These are phyloP conservation scores for Xestia rhomboidea DNA, from an alignment of 2,888 invertebrate genomes.

Conservation along the genomic window DNA sequence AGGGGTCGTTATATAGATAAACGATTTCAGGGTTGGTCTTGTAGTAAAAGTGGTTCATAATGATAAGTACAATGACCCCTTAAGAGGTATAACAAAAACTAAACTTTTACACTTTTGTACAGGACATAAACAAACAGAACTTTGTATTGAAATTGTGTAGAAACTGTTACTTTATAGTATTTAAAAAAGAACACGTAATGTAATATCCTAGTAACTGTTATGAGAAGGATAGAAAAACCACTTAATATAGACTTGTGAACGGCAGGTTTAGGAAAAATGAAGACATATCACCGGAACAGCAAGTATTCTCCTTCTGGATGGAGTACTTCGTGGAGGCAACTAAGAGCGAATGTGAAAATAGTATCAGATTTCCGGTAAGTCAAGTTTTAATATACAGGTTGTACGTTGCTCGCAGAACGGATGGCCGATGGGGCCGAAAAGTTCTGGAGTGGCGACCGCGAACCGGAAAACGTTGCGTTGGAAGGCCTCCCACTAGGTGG, in stretches of 20 bases:
- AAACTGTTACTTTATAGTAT: not conserved
- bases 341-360: slow-evolving; percentile 94
- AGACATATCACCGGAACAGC: slow-evolving; percentile 95
- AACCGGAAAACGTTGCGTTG: too few relatives aligned
- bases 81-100: too few relatives aligned
- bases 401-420: too few relatives aligned
- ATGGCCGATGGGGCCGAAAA: too few relatives aligned
- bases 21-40: not conserved
- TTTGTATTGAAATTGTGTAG: not conserved
- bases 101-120: too few relatives aligned
- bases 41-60: too few relatives aligned
- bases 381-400: not conserved
- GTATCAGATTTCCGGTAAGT: slow-evolving; percentile 96
- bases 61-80: too few relatives aligned
- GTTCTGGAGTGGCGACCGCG: too few relatives aligned
- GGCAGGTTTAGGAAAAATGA: slow-evolving; percentile 95
- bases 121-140: not conserved
- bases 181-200: not conserved
- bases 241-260: slow-evolving; percentile 16
- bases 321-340: slow-evolving; percentile 99
- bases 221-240: slow-evolving; percentile 30
- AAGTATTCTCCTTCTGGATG: slow-evolving; percentile 99
- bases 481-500: too few relatives aligned
- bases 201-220: not conserved
- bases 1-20: too few relatives aligned